Evolutionary conservation across 2,888 invertebrate genomes (phyloP), one percentile per base, ranked within the genome.

Genomic region (Eilema sororculum): DNA sequence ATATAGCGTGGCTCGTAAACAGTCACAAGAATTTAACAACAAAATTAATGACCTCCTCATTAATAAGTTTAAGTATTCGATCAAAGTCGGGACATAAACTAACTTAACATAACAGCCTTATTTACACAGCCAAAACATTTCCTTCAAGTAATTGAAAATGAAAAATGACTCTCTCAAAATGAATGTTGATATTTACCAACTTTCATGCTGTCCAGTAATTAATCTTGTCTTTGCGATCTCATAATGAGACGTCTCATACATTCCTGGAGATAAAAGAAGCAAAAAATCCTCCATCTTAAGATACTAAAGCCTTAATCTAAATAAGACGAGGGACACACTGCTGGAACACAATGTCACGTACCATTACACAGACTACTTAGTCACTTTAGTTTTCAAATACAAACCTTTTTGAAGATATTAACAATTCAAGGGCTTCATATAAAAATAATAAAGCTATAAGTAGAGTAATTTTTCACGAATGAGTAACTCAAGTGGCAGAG

Each of bases 81-180:
- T 41, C 16, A 62, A 12, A 62, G 16, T 16, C 3, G 4, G 8
- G 20, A 24, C 37, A 16, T 9, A 24, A 37, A 62, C 24, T 62
- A 3, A 41, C 22, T 61, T 2, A 60, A 60, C 61, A 68, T 25
- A 37, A 37, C 25, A 62, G 25, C 37, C 56, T 3, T 52, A 37
- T 56, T 22, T 33, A 24, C 25, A 63, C 9, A 64, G 33, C 59
- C 59, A 60, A 65, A 64, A 63, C 16, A 22, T 63, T 30, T 24
- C 24, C 6, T 25, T 56, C 22, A 30, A 58, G 25, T 64, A 30
- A 63, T 64, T 63, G 59, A 68, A 68, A 68, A 63, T 68, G 68
- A 68, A 57, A 68, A 63, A 68, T 68, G n/a, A 30, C 33, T n/a
- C 25, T 52, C 63, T 58, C 28, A 28, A 63, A 64, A 64, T 63